Percentiles rank a stretch among this genome's conserved stretches.
Evolutionary conservation across 2,888 invertebrate species (phyloP).

Genomic region (Schizotus pectinicornis): DNA sequence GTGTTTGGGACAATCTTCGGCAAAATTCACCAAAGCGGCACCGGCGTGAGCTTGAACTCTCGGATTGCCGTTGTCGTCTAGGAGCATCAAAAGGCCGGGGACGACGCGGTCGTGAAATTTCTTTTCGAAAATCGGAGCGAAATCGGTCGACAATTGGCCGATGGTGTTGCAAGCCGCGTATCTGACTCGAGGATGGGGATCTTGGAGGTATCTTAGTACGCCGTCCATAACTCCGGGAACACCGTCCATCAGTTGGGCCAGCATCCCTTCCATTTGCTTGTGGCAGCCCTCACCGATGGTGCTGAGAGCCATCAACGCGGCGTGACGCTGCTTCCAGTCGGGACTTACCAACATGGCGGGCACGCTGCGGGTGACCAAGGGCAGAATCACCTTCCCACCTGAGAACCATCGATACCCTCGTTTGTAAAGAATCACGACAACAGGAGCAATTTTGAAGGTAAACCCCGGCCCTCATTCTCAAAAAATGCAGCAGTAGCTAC

Average conservation of each 20-base stretch:
- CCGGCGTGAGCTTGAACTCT: constrained; percentile 90
- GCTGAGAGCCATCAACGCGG: constrained; percentile 98
- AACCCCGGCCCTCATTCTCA: neutral
- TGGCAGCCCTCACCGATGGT: constrained; percentile 99
- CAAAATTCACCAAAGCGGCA: constrained; percentile 98
- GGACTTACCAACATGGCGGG: constrained; percentile 84
- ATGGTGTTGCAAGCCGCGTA: constrained; percentile 99
- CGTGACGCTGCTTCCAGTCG: constrained; percentile 91
- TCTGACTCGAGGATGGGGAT: constrained; percentile 86
- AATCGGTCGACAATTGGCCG: constrained; percentile 99
- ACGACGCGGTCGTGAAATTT: constrained; percentile 97
- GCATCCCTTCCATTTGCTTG: constrained; percentile 95
- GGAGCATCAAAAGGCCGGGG: constrained; percentile 84
- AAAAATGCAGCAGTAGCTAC: too few relatives aligned
- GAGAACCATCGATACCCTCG: constrained; percentile 9
- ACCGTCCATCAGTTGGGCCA: constrained; percentile 91
- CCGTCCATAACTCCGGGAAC: constrained; percentile 63
- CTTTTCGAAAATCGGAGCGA: constrained; percentile 95
- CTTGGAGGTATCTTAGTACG: constrained; percentile 53
- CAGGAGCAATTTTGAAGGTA: neutral
- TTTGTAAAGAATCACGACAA: neutral
- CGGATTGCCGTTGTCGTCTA: constrained; percentile 91
- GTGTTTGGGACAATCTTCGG: constrained; percentile 97
- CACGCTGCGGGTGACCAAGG: constrained; percentile 80
- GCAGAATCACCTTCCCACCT: constrained; percentile 79